Conservation (phyloP, 2,888 invertebrate species). For the Congeria kusceri region DNA sequence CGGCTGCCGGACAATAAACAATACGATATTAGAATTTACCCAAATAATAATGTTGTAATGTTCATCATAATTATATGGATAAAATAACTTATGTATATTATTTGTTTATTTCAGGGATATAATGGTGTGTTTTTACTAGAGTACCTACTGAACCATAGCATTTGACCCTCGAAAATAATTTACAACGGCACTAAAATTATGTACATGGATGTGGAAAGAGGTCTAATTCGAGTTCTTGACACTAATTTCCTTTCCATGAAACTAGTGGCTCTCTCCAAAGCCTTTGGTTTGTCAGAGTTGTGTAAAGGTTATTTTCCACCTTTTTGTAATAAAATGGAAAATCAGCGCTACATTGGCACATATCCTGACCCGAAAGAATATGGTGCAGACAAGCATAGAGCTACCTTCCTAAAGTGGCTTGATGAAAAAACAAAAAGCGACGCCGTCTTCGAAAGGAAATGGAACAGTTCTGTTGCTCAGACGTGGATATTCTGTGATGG, state of each 20-base stretch:
- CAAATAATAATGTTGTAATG: no score
- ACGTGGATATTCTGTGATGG: no score
- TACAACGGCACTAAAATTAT: conserved; percentile 44
- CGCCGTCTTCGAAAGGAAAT: no score
- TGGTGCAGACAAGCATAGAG: conserved; percentile 19
- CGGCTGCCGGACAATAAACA: no score
- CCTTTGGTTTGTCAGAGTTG: conserved; percentile 51
- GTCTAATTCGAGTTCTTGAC: conserved; percentile 43
- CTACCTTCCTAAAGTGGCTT: conserved; percentile 31
- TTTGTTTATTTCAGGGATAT: no score
- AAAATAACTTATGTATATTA: no score
- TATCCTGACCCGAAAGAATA: conserved; percentile 42
- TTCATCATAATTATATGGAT: no score
- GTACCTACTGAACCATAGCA: conserved; percentile 46
- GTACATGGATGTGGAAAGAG: conserved; percentile 42
- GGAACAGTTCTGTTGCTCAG: no score
- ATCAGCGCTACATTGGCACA: conserved; percentile 43
- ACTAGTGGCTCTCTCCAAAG: conserved; percentile 48
- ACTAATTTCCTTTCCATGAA: conserved; percentile 58
- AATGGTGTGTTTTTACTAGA: conserved; percentile 52
- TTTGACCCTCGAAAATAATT: conserved; percentile 37
- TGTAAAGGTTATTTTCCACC: conserved; percentile 57
- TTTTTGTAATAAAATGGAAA: conserved; percentile 52
- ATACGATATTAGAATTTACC: no score
- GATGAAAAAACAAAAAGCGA: no score